These are phyloP conservation scores for Sebastes matsubarae DNA, from an alignment of 2,797 vertebrate genomes.

Conservation along the genomic window DNA sequence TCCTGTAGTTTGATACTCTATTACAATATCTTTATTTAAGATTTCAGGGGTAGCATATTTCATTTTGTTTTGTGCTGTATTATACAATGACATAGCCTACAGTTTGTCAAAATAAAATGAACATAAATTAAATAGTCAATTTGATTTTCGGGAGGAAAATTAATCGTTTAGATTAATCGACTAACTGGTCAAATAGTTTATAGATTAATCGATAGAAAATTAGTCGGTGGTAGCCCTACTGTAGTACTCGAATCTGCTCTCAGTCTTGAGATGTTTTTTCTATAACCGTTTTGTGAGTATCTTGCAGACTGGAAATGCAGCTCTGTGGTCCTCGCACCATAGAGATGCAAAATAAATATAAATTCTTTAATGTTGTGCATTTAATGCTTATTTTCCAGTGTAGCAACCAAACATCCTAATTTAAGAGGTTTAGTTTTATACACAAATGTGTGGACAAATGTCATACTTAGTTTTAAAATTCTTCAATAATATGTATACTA, in stretches of 20 bases:
- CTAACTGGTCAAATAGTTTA: rapidly evolving
- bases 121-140: no score
- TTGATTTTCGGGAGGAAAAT: no score
- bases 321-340: neutral
- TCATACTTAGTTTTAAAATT: neutral
- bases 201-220: no score
- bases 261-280: neutral
- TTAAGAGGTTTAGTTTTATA: neutral
- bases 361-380: neutral
- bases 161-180: no score
- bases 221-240: rapidly evolving
- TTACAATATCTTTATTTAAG: no score
- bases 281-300: neutral
- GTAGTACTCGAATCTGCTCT: rapidly evolving
- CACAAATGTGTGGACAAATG: neutral
- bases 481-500: neutral
- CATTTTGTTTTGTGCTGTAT: no score
- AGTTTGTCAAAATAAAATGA: no score
- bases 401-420: neutral
- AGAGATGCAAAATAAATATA: neutral
- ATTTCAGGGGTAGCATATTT: no score
- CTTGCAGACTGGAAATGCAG: neutral
- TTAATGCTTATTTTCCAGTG: neutral
- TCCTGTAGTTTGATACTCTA: no score
- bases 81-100: no score